phyloP scores from a whole-genome alignment of 1,140 invertebrate genomes.

The Cephus cinctus region DNA sequence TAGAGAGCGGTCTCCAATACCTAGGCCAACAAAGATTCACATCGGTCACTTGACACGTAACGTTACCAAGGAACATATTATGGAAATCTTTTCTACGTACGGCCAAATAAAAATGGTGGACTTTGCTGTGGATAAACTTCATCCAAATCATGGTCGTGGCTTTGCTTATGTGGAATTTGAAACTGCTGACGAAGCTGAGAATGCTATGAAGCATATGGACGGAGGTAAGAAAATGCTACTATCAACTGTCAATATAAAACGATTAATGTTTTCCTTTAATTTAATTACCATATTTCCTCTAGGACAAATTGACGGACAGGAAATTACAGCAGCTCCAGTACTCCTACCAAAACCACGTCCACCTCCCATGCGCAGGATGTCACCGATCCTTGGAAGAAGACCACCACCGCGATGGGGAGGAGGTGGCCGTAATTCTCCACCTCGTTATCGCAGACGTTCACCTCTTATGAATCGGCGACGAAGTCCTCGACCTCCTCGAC shows the following conservation, averaged over 20 bases:
- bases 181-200: constrained; percentile 92
- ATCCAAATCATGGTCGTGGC: constrained; percentile 81
- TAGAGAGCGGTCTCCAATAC: constrained; percentile 80
- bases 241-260: neutral
- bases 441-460: constrained; percentile 63
- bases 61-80: constrained; percentile 89
- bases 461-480: constrained; percentile 67
- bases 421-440: constrained; percentile 48
- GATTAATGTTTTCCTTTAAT: constrained; percentile 7
- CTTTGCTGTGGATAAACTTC: constrained; percentile 83
- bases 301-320: constrained; percentile 87
- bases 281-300: constrained; percentile 8
- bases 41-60: constrained; percentile 90
- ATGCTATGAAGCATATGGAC: constrained; percentile 99
- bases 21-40: constrained; percentile 87
- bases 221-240: constrained; percentile 65
- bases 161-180: constrained; percentile 95
- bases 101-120: constrained; percentile 89
- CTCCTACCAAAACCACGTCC: constrained; percentile 73
- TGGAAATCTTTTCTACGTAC: constrained; percentile 94
- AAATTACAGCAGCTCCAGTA: constrained; percentile 91
- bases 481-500: constrained; percentile 60
- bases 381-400: constrained; percentile 61
- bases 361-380: constrained; percentile 63
- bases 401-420: constrained; percentile 55